Base-by-base conservation (phyloP, 92 coral and sea anemone species). In the Heliopora coerulea region DNA sequence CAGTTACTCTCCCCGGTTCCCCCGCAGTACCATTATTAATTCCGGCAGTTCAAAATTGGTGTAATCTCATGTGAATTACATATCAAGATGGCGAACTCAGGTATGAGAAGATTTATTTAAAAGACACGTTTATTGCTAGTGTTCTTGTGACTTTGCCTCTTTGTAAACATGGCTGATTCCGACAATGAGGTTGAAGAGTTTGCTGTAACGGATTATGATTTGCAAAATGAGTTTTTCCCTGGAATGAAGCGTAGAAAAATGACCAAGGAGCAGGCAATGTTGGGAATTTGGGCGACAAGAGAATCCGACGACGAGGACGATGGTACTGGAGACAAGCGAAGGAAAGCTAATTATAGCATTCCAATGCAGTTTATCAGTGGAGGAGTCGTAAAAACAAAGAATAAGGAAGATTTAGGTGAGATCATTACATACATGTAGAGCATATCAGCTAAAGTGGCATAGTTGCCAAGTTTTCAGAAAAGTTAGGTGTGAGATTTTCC, bases 281-380 rank as follows among this genome's bases (percentile, higher is more conserved):
- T 90, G 69, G 98, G 98, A 48, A 83, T 93, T 80, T 93, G 98
- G 98, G 92, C 98, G 21, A 90, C 89, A 41, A 79, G 58, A 56
- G 96, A 93, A 73, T 90, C 96, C 0, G 98, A 93, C 31, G 97
- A 92, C 20, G 97, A 85, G 23, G 91, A 79, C 6, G 80, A 86
- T 1, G 62, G 49, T 8, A 19, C 69, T 18, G 86, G 83, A 61
- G 88, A 82, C 21, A 81, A 88, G 54, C 84, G 81, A 70, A 65
- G 65, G 54, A 92, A 87, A 80, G 85, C 88, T 49, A 91, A 93
- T 62, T 90, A 87, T 68, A 80, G 91, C 48, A 80, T 79, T 56
- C 98, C 98, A 0, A 80, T 93, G 74, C 86, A 65, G 59, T 93
- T 93, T 72, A 84, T 93, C 57, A 93, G 98, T 72, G 98, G 98